A percentile compares a stretch with the other conserved stretches of the same genome.
These are phyloP conservation scores for Abscondita cerata DNA, from an alignment of 2,888 invertebrate species.

Conservation along the genomic window DNA sequence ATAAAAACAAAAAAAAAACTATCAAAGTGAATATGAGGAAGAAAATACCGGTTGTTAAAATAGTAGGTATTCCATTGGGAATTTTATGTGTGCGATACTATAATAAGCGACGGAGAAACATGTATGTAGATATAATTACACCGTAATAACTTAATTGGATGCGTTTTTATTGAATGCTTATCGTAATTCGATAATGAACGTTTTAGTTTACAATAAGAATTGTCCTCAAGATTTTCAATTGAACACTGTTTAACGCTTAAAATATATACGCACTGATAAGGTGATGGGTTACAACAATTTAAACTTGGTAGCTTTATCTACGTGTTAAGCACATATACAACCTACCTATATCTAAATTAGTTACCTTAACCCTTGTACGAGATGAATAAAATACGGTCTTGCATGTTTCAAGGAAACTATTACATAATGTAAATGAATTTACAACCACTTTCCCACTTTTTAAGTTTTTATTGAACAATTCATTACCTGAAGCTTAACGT, in stretches of 20 bases:
- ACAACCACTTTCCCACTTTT: no score
- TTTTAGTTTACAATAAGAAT: no score
- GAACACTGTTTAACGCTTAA: no score
- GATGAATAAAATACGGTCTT: neutral
- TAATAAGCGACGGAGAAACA: neutral
- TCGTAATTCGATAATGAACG: no score
- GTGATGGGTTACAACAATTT: slow-evolving; percentile 1
- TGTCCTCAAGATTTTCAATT: no score
- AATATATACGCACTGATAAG: neutral
- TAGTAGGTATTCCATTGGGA: neutral
- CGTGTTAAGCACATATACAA: neutral
- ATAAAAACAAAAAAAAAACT: slow-evolving; percentile 16
- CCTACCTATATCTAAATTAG: slow-evolving; percentile 2
- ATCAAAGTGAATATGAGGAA: slow-evolving; percentile 19
- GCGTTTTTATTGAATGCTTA: no score
- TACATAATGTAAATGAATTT: no score
- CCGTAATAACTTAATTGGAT: no score
- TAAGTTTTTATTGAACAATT: no score
- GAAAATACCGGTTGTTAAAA: slow-evolving; percentile 22
- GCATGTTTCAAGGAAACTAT: no score
- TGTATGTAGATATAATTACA: no score
- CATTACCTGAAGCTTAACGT: no score
- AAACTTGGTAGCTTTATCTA: slow-evolving; percentile 6
- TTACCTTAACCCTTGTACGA: neutral
- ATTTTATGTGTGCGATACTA: neutral